Conservation (phyloP, 2,113 vertebrate genomes). For the Crotalus viridis region DNA sequence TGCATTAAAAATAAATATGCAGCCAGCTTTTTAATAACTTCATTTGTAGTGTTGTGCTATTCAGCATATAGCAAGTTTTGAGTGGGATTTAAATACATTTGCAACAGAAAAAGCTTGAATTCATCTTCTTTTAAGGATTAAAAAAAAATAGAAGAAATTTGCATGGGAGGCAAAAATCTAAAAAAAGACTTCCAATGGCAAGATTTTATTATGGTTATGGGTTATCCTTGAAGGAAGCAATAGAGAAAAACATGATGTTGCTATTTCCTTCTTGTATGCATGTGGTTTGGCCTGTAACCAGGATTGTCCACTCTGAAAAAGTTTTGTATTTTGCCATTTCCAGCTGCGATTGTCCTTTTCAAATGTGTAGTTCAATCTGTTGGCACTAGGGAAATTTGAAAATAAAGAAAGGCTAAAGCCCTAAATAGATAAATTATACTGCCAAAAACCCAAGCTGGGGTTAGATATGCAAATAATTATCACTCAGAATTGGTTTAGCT, state of each 20-base stretch:
- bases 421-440: background rate
- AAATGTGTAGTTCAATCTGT: background rate
- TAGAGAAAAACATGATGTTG: background rate
- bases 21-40: background rate
- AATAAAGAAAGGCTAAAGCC: background rate
- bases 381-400: background rate
- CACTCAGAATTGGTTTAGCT: background rate
- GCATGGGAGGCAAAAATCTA: background rate
- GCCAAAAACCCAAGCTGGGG: background rate
- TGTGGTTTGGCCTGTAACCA: background rate
- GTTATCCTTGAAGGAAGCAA: background rate
- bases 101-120: background rate
- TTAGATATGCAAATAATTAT: background rate
- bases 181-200: background rate
- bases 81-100: background rate
- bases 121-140: background rate
- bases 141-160: background rate
- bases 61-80: background rate
- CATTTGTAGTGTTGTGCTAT: background rate
- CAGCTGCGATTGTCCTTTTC: background rate
- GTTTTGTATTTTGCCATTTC: background rate
- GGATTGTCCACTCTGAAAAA: constrained; percentile 17
- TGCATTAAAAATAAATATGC: background rate
- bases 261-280: accelerated
- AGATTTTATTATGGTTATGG: constrained; percentile 42